phyloP scores from a whole-genome alignment of 2,888 invertebrate genomes.

The Saturnia japonica region DNA sequence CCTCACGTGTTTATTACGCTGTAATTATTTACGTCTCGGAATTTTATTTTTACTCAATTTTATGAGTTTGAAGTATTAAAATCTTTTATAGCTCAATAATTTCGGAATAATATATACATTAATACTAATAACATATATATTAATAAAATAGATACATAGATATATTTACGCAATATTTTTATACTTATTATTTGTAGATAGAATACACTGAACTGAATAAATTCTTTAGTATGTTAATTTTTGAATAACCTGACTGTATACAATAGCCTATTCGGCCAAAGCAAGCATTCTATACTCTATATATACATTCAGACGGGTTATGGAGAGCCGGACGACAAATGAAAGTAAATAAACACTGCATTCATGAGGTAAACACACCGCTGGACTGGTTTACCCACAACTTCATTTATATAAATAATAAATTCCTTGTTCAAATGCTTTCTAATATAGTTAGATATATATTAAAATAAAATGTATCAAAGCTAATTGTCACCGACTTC shows the following conservation, averaged over 20 bases:
- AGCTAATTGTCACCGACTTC: background rate
- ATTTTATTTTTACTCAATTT: too few relatives aligned
- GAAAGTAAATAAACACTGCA: slow-evolving; percentile 77
- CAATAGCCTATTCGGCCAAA: slow-evolving; percentile 32
- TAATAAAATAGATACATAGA: too few relatives aligned
- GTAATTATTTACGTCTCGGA: too few relatives aligned
- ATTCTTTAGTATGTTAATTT: background rate
- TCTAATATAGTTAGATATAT: slow-evolving; percentile 39
- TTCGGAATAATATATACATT: too few relatives aligned
- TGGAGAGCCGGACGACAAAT: slow-evolving; percentile 46
- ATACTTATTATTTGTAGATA: background rate
- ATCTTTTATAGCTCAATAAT: too few relatives aligned
- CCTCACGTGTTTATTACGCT: too few relatives aligned
- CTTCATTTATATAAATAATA: slow-evolving; percentile 17
- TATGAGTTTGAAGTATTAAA: too few relatives aligned
- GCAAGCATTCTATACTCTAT: slow-evolving; percentile 38
- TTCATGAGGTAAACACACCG: slow-evolving; percentile 74
- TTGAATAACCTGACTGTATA: slow-evolving; percentile 21
- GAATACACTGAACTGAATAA: background rate
- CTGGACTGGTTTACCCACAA: slow-evolving; percentile 56
- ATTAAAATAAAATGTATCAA: background rate
- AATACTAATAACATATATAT: too few relatives aligned
- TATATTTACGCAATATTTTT: background rate
- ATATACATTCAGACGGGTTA: slow-evolving; percentile 52
- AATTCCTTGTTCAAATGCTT: slow-evolving; percentile 44